Base-by-base conservation (phyloP, 2,113 vertebrate species). In the Cynopterus brachyotis region DNA sequence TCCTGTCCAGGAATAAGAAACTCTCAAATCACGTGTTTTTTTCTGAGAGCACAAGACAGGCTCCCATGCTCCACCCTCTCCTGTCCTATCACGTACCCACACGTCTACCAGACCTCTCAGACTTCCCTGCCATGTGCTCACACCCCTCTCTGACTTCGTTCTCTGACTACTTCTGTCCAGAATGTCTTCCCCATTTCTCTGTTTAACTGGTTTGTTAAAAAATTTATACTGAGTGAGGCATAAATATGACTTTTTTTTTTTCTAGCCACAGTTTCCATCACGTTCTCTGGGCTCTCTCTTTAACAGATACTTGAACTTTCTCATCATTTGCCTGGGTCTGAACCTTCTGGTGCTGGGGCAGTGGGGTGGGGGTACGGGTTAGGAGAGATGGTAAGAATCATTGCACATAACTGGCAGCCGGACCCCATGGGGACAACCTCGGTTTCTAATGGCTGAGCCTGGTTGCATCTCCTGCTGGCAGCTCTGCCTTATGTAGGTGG, bases 1-100 rank as follows among this genome's bases (percentile, higher is more conserved):
- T 12, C 28, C n/a, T 72, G 16, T 67, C 89, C 13, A 59, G 37
- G 4, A 47, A 2, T 67, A 24, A 60, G 24, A 45, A 35, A 28
- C 59, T 60, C 47, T 26, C 20, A 35, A 19, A 17, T 47, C 50
- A 67, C 10, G 22, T 57, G 32, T 17, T 83, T 69, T 80, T 84
- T 87, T 40, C 72, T n/a, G 40, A 55, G 5, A 72, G 30, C 20
- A 10, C 3, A 1, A 3, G 3, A 1, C 4, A 5, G 59, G 11
- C 73, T 5, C 8, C 42, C 0, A 0, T 2, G 9, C 5, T 4
- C 20, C 12, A 40, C 9, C 15, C 50, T 17, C 16, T 40, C 3
- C 75, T 40, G 20, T 12, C 5, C 47, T 11, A 2, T 6, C 45
- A 8, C 17, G 28, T 32, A 16, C 69, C 64, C 8, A 4, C 24